phyloP scores from a whole-genome alignment of 2,888 invertebrate species.

The Bugulina stolonifera region DNA sequence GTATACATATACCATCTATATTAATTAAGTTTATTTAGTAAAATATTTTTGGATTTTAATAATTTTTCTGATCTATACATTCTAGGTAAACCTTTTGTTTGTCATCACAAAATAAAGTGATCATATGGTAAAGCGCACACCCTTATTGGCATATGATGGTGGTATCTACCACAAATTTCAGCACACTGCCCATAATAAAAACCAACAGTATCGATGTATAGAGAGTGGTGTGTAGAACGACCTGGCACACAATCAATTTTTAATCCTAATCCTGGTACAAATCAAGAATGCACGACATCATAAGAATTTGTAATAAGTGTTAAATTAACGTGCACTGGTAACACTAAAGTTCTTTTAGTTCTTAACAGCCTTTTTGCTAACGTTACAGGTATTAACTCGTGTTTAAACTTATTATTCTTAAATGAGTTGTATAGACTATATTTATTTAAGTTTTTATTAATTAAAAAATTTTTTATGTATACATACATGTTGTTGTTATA shows the following conservation, averaged over 20 bases:
- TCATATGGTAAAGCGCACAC: not conserved
- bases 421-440: not conserved
- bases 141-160: conserved; percentile 2
- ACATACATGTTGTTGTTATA: not conserved
- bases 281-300: conserved; percentile 5
- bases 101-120: not conserved
- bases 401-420: not conserved
- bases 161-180: not conserved
- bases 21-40: not conserved
- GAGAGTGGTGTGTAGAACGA: not conserved
- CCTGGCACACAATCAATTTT: conserved; percentile 10
- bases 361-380: not conserved
- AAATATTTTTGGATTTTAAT: not conserved
- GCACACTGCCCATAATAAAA: conserved; percentile 15
- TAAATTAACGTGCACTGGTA: not conserved
- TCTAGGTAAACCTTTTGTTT: not conserved
- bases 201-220: not conserved
- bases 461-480: not conserved
- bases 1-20: too few relatives aligned
- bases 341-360: not conserved
- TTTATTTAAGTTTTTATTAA: not conserved
- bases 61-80: not conserved
- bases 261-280: conserved; percentile 13
- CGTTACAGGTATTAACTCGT: not conserved
- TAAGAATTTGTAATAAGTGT: not conserved